Base-by-base conservation (phyloP, 2,888 invertebrate genomes). In the Himalopsyche kuldschensis region DNA sequence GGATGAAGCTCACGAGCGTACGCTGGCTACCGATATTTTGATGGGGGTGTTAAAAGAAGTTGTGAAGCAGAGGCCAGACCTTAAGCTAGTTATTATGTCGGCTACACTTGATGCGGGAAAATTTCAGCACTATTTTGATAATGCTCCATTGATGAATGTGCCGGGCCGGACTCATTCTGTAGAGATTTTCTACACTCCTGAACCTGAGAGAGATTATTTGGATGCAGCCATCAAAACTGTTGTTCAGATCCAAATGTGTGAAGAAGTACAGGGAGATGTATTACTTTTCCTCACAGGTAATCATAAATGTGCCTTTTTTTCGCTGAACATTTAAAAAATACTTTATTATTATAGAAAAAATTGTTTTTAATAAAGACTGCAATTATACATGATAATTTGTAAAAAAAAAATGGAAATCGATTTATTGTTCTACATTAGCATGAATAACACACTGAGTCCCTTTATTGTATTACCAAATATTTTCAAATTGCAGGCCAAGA, bases 1-100 rank as follows among this genome's bases (percentile, higher is more conserved):
- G 75, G 99, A 99, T 88, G 99, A 99, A 89, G 99, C 99, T 88
- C 99, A 99, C 91, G 99, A 99, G 91, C 94, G 99, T 87, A 99
- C 99, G 0, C 91, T 99, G 63, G 98, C 99, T 0, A 99, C 99
- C 0, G 99, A 99, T 89, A 98, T 99, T 82, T 92, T 99, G 0
- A 99, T 99, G 99, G 99, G 99, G 55, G 97, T 99, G 0, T 90
- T 98, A 0, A 99, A 99, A 90, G 99, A 99, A 91, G 98, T 99
- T 0, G 97, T 97, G 10, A 97, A 96, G 77, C 98, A 99, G 88
- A 93, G 99, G 31, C 90, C 93, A 0, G 99, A 99, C 90, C 92
- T 99, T 82, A 99, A 99, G 90, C 92, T 99, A 82, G 98, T 99
- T 85, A 97, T 99, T 88, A 99, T 99, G 99, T 98, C 98, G 85